Base-by-base conservation (phyloP, 1,140 invertebrate species). In the Centruroides vittatus region DNA sequence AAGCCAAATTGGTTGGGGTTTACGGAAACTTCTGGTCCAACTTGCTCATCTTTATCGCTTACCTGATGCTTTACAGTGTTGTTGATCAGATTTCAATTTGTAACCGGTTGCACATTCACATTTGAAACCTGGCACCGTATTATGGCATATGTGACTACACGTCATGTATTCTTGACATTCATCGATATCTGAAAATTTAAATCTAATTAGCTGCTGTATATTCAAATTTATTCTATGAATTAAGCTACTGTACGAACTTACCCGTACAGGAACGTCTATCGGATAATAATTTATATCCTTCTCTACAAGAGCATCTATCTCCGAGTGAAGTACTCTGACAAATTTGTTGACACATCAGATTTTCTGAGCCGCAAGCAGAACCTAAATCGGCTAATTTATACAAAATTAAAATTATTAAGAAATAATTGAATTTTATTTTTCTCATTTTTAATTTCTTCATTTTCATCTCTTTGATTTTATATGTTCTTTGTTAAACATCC, bases 141-240 rank as follows among this genome's bases (percentile, higher is more conserved):
- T 92, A 52, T 82, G 81, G 68, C 90, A 93, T 3, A 80, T 79
- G 70, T 93, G 89, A 35, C 86, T 88, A 70, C 89, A 93, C 6
- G 63, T 62, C 4, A 84, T 84, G 76, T 82, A 86, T 65, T 62
- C 67, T 68, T 75, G 65, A 82, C 88, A 74, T 82, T 83, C 71
- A 81, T 79, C 70, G 35, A 77, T 69, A 84, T 79, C 76, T 36
- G 60, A 35, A 23, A 65, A 6, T 36, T 23, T 23, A 23, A 23
- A 23, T 23, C 23, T 23, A 23, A 23, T 23, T 23, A 23, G 23
- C 23, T 23, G 23, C 23, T 0, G 23, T 23, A 23, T 23, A 23
- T 23, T 23, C 23, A 23, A 23, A 23, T 23, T 23, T 23, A 23
- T 23, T 23, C 23, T 23, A 23, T 23, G 2, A 23, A 23, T 23